Conservation (phyloP, 2,888 invertebrate species). For the Cordylochernes scorpioides region DNA sequence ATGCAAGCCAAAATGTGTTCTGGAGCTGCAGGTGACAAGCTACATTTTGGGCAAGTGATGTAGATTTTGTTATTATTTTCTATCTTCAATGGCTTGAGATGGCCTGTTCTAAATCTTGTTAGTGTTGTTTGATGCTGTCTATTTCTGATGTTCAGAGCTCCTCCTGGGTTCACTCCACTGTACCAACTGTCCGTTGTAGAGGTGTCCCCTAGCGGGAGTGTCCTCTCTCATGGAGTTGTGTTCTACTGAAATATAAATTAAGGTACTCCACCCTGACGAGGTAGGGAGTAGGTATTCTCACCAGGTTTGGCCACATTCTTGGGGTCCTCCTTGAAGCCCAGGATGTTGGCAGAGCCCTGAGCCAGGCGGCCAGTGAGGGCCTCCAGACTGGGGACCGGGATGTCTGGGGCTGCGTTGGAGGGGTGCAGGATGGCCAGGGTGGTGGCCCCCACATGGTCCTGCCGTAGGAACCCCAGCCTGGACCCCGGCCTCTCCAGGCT, state of each 20-base stretch:
- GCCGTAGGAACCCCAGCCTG: slow-evolving; percentile 61
- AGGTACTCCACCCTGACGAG: neutral
- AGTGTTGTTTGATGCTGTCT: too few species aligned
- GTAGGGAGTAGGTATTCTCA: slow-evolving; percentile 11
- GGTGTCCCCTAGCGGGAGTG: neutral
- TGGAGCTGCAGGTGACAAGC: too few species aligned
- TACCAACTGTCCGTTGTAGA: too few species aligned
- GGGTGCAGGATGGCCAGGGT: slow-evolving; percentile 57
- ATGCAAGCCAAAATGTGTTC: too few species aligned
- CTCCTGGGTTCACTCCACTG: too few species aligned
- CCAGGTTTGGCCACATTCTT: slow-evolving; percentile 55
- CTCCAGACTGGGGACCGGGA: slow-evolving; percentile 41
- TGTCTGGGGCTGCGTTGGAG: slow-evolving; percentile 9
- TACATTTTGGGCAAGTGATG: too few species aligned
- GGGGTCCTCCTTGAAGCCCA: slow-evolving; percentile 58
- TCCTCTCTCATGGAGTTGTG: slow-evolving; percentile 1
- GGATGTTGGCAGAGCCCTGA: slow-evolving; percentile 46
- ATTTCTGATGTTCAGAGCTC: too few species aligned
- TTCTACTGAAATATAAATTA: neutral
- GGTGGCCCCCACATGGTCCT: slow-evolving; percentile 61
- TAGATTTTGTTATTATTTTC: too few species aligned
- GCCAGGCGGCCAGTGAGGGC: slow-evolving; percentile 51
- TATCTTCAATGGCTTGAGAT: too few species aligned
- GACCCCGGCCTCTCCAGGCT: slow-evolving; percentile 27
- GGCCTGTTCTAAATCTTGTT: too few species aligned